A percentile compares a stretch with the other conserved stretches of the same genome.
phyloP scores from a whole-genome alignment of 1,140 invertebrate genomes.

The Drosophila setifemur region DNA sequence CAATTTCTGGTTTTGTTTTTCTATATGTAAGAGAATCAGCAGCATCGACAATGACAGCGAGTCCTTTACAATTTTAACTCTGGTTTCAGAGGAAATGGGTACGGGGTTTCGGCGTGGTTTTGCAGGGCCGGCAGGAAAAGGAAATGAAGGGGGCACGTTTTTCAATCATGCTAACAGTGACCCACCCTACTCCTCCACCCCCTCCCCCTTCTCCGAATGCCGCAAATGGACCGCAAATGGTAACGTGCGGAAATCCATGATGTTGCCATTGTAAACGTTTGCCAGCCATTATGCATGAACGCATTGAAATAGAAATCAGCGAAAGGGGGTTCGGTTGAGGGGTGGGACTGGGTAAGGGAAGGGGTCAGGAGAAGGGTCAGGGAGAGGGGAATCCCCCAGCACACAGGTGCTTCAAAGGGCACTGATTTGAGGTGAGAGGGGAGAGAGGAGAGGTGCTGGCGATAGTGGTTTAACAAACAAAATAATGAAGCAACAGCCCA shows the following conservation, averaged over 20 bases:
- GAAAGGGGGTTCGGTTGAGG: neutral
- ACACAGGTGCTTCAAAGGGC: conserved; percentile 29
- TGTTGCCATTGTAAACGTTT: conserved; percentile 76
- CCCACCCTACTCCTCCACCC: neutral
- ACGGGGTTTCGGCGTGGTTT: too few species aligned
- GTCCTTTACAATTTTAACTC: conserved; percentile 65
- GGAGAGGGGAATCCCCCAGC: neutral
- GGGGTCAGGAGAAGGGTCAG: neutral
- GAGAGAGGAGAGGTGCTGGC: neutral
- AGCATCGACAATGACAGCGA: conserved; percentile 58
- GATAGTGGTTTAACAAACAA: conserved; percentile 52
- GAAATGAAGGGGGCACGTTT: conserved; percentile 57
- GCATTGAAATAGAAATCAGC: conserved; percentile 63
- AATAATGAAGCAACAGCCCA: conserved; percentile 70
- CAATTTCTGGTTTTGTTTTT: neutral
- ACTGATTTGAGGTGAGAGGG: too few species aligned
- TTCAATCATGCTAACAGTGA: conserved; percentile 75
- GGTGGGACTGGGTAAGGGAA: neutral
- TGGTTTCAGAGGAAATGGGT: neutral
- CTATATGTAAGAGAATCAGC: conserved; percentile 4
- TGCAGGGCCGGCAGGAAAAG: conserved; percentile 20
- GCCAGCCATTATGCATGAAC: conserved; percentile 74
- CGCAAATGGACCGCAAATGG: conserved; percentile 77
- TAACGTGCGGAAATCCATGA: conserved; percentile 73
- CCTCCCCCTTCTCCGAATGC: conserved; percentile 44